phyloP scores from a whole-genome alignment of 2,888 invertebrate genomes.

The Belgica antarctica region DNA sequence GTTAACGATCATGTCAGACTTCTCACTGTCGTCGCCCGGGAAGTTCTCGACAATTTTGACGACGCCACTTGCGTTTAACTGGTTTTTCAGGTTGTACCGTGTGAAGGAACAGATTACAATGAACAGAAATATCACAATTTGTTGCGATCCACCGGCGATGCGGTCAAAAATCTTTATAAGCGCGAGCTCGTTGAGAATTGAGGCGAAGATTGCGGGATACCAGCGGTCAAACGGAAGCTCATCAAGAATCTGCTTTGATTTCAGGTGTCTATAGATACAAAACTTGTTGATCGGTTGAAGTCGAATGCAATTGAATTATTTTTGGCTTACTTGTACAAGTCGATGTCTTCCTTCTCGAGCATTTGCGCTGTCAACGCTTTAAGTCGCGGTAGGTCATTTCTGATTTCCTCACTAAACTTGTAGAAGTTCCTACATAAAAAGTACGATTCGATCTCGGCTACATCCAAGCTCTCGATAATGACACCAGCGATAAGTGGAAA shows the following conservation, averaged over 20 bases:
- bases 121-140: slow-evolving; percentile 76
- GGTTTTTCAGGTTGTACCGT: slow-evolving; percentile 12
- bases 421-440: slow-evolving; percentile 79
- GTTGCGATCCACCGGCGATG: slow-evolving; percentile 78
- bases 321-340: slow-evolving; percentile 61
- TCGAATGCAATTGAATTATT: not conserved
- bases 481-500: slow-evolving; percentile 31
- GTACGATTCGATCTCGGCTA: slow-evolving; percentile 72
- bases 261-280: slow-evolving; percentile 54
- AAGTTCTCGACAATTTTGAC: slow-evolving; percentile 34
- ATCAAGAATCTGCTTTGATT: slow-evolving; percentile 63
- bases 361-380: slow-evolving; percentile 66
- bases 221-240: slow-evolving; percentile 70
- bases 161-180: slow-evolving; percentile 86
- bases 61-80: not conserved
- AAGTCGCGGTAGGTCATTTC: slow-evolving; percentile 64
- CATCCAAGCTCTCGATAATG: slow-evolving; percentile 24
- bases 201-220: slow-evolving; percentile 82
- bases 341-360: slow-evolving; percentile 75
- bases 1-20: slow-evolving; percentile 77
- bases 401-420: slow-evolving; percentile 65
- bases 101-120: slow-evolving; percentile 56
- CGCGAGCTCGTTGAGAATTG: slow-evolving; percentile 72
- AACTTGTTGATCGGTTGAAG: not conserved
- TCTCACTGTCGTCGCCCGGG: slow-evolving; percentile 58